Evolutionary conservation across 1,140 invertebrate species (phyloP).

Genomic region (Ostrea edulis): DNA sequence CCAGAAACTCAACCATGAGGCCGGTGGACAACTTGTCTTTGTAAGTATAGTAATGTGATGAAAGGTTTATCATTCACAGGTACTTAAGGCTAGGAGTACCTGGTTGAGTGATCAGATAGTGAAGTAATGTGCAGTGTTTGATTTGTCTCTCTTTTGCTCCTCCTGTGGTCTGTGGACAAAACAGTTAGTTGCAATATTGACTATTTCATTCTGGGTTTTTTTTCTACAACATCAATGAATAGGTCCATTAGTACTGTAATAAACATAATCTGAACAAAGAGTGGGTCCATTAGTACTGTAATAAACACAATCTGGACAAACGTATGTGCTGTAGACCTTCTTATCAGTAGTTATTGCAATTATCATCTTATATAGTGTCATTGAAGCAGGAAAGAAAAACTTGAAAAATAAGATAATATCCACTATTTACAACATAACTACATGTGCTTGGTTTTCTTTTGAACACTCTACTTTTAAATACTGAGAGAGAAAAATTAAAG

Average conservation of each 20-base stretch:
- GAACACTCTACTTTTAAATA: background rate
- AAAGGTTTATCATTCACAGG: background rate
- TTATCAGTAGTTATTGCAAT: background rate
- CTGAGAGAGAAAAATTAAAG: background rate
- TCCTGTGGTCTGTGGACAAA: background rate
- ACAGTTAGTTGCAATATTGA: background rate
- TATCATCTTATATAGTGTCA: background rate
- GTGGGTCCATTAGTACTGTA: too few species aligned
- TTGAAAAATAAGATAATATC: too few species aligned
- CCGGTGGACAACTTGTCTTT: conserved; percentile 69
- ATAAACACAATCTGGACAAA: background rate
- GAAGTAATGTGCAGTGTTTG: background rate
- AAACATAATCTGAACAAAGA: background rate
- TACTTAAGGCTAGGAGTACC: background rate
- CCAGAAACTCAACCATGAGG: conserved; percentile 64
- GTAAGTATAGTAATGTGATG: conserved; percentile 63
- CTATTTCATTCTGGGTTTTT: too few species aligned
- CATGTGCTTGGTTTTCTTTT: too few species aligned
- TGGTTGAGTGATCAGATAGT: background rate
- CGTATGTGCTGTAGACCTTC: background rate
- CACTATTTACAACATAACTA: too few species aligned
- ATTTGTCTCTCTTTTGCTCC: background rate
- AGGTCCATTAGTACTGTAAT: background rate
- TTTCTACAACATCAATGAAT: too few species aligned
- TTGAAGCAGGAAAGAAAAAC: too few species aligned